Evolutionary conservation across 2,888 invertebrate species (phyloP), one percentile per base, ranked within the genome.

Genomic region (Cenopis cana): DNA sequence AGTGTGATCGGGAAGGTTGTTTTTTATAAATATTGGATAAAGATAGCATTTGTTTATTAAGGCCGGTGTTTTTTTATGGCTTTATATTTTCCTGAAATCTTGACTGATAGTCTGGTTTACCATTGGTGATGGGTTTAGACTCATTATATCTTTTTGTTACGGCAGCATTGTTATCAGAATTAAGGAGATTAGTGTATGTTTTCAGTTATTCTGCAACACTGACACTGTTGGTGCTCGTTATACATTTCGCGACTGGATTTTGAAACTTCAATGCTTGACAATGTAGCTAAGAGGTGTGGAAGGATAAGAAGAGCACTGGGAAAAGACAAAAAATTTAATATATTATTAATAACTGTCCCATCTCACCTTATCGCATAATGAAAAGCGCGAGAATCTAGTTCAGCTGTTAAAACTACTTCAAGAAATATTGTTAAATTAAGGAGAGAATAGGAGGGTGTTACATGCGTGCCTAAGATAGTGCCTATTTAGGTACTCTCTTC

Each of bases 1-100:
- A 78, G 70, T 60, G 68, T 41, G 71, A 77, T 41, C 66, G 72
- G 50, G 75, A 74, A 70, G 74, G 80, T 80, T 38, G 38, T 36
- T 20, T 33, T 50, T 38, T 38, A 5, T 46, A 11, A 41, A n/a
- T 41, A 41, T 5, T 14, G 14, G 14, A n/a, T 46, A n/a, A n/a
- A 1, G 9, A 38, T 38, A 38, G 38, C 38, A 46, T 46, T 46
- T 46, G 46, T 46, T 46, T 14, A n/a, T 6, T n/a, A 6, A 8
- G n/a, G 46, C n/a, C n/a, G 46, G n/a, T n/a, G n/a, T n/a, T n/a
- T 46, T 46, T 46, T 8, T 46, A 46, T n/a, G 12, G 8, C 24
- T 46, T 46, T n/a, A n/a, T n/a, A n/a, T n/a, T n/a, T n/a, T 46
- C n/a, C 46, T n/a, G 46, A 46, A 46, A 46, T 46, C n/a, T n/a